Base-by-base conservation (phyloP, 2,113 vertebrate species). In the Grallaria varia region DNA sequence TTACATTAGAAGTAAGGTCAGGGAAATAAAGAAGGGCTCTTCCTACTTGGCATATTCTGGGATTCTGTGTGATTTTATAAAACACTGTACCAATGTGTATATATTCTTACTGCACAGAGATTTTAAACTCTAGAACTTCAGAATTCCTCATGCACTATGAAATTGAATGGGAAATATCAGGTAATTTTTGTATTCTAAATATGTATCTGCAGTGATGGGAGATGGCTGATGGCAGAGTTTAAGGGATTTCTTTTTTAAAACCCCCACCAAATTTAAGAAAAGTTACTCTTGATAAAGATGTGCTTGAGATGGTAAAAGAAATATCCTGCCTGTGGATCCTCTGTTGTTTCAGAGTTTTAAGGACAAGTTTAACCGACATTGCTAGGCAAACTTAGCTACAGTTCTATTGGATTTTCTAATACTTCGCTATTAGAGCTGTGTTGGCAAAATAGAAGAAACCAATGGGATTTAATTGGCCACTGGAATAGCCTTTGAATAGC, bases 401-500 rank as follows among this genome's bases (percentile, higher is more conserved):
- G 16, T 87, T 85, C 19, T n/a, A 9, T 7, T 67, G 67, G 33
- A 63, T 87, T 94, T 92, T 86, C 31, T 95, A 50, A 58, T 56
- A 45, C 23, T 81, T 79, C 12, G 37, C 30, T 93, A 22, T 37
- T 80, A 87, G 22, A 85, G 31, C 37, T 88, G 25, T 92, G 66
- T 88, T 95, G 74, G 75, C 85, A 92, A 93, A 95, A 85, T 58
- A 77, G 85, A 73, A 91, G 31, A 90, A 83, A 87, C 94, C 85
- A 62, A 31, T 96, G 40, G 56, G 9, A 8, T 76, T 85, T 94
- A 87, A 84, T 89, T 89, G 66, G 69, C 35, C 28, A 25, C 56
- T 87, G 2, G 5, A 82, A 75, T 33, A 89, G 66, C 44, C 35
- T 84, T 94, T n/a, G 84, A 87, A 33, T 55, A 55, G 14, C 22